These are phyloP conservation scores for Phymastichus coffea DNA, from an alignment of 1,140 invertebrate genomes.

Conservation along the genomic window DNA sequence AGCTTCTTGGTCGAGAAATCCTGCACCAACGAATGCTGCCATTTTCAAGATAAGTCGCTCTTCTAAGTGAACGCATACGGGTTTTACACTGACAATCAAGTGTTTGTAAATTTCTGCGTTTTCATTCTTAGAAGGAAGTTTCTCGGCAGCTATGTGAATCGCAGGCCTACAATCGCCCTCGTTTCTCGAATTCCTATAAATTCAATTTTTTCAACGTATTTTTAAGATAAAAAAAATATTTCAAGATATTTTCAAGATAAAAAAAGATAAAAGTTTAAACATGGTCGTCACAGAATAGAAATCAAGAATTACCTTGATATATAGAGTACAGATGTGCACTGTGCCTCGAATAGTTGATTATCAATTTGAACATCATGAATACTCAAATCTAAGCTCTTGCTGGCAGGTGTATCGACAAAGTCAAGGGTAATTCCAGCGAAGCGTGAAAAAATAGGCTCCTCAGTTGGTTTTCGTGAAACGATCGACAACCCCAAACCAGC, in stretches of 20 bases:
- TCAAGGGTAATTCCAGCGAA: slow-evolving; percentile 74
- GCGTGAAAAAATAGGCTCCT: slow-evolving; percentile 84
- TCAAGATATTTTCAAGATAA: background rate
- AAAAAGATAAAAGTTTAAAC: too few species aligned
- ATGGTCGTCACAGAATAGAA: too few species aligned
- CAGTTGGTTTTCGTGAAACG: slow-evolving; percentile 72
- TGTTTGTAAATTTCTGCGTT: slow-evolving; percentile 75
- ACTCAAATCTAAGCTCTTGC: slow-evolving; percentile 69
- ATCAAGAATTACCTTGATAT: slow-evolving; percentile 58
- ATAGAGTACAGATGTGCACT: slow-evolving; percentile 80
- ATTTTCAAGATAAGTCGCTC: slow-evolving; percentile 86
- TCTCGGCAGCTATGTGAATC: slow-evolving; percentile 66
- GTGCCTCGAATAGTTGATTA: slow-evolving; percentile 86
- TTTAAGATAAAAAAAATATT: background rate
- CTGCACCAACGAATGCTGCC: slow-evolving; percentile 67
- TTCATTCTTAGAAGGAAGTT: slow-evolving; percentile 68
- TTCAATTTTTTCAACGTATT: background rate
- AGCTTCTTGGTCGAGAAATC: slow-evolving; percentile 44
- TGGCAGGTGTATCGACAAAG: slow-evolving; percentile 58
- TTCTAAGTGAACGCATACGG: slow-evolving; percentile 83
- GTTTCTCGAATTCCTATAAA: slow-evolving; percentile 34
- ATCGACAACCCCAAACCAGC: slow-evolving; percentile 82
- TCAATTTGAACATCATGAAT: slow-evolving; percentile 84
- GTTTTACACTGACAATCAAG: slow-evolving; percentile 78
- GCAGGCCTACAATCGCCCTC: slow-evolving; percentile 60